Evolutionary conservation across 2,888 invertebrate species (phyloP).

Genomic region (Laothoe populi): DNA sequence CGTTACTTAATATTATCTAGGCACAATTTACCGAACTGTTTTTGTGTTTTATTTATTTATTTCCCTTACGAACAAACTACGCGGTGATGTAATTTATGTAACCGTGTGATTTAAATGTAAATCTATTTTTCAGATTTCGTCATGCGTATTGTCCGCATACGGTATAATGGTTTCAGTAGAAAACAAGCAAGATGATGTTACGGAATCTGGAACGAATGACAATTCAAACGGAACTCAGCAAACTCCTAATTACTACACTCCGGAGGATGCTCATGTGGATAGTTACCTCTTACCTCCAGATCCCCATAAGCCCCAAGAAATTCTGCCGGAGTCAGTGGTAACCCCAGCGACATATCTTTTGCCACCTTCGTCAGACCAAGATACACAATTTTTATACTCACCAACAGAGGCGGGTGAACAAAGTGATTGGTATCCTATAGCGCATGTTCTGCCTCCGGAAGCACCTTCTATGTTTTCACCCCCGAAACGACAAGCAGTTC

Average conservation of each 20-base stretch:
- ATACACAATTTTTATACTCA: constrained; percentile 55
- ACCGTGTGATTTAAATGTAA: constrained; percentile 6
- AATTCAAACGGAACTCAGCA: constrained; percentile 44
- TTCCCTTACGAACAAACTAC: constrained; percentile 4
- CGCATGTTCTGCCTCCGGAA: constrained; percentile 33
- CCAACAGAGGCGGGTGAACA: constrained; percentile 61
- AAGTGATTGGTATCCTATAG: constrained; percentile 75
- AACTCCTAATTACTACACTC: constrained; percentile 59
- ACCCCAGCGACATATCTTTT: constrained; percentile 70
- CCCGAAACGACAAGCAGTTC: constrained; percentile 32
- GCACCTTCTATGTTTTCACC: constrained; percentile 18
- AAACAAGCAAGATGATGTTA: constrained; percentile 45
- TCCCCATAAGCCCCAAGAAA: constrained; percentile 56
- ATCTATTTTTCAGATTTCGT: constrained; percentile 59
- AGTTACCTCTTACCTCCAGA: constrained; percentile 68
- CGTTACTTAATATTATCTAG: constrained; percentile 70
- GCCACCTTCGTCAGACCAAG: constrained; percentile 62
- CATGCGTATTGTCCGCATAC: constrained; percentile 49
- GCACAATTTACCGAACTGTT: constrained; percentile 27
- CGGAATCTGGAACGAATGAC: constrained; percentile 40
- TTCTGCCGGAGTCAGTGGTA: constrained; percentile 48
- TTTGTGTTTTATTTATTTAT: constrained; percentile 28
- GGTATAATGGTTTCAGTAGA: constrained; percentile 70
- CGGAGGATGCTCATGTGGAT: constrained; percentile 57
- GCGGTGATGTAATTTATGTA: neutral